phyloP scores from a whole-genome alignment of 2,888 invertebrate genomes.

The Oasisia sp. region DNA sequence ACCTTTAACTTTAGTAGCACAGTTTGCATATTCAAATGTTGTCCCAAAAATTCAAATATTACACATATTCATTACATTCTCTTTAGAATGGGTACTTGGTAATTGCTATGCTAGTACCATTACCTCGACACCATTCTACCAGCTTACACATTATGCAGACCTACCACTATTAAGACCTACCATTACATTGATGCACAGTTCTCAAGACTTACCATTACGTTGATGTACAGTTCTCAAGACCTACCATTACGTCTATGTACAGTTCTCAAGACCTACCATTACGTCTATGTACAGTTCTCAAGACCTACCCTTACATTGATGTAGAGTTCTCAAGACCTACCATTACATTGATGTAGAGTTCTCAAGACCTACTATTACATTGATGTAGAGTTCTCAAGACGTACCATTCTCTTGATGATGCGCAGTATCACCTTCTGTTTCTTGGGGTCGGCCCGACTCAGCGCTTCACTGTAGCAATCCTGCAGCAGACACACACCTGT shows the following conservation, averaged over 20 bases:
- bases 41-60: no score
- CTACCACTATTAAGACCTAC: slow-evolving; percentile 41
- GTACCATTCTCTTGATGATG: slow-evolving; percentile 63
- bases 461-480: slow-evolving; percentile 60
- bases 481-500: slow-evolving; percentile 38
- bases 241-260: slow-evolving; percentile 59
- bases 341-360: slow-evolving; percentile 56
- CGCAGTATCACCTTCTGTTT: slow-evolving; percentile 64
- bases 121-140: not conserved
- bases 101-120: not conserved
- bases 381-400: slow-evolving; percentile 45
- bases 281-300: slow-evolving; percentile 43
- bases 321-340: slow-evolving; percentile 40
- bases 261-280: slow-evolving; percentile 47
- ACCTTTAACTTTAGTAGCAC: no score
- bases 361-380: slow-evolving; percentile 54
- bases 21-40: no score
- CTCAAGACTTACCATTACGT: slow-evolving; percentile 54
- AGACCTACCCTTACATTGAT: not conserved
- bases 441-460: slow-evolving; percentile 59
- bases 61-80: not conserved
- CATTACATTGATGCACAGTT: slow-evolving; percentile 55
- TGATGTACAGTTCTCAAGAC: slow-evolving; percentile 45
- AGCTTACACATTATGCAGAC: no score
- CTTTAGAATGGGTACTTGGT: not conserved